phyloP scores from a whole-genome alignment of 1,140 invertebrate genomes.

The Parapsyche elsis region DNA sequence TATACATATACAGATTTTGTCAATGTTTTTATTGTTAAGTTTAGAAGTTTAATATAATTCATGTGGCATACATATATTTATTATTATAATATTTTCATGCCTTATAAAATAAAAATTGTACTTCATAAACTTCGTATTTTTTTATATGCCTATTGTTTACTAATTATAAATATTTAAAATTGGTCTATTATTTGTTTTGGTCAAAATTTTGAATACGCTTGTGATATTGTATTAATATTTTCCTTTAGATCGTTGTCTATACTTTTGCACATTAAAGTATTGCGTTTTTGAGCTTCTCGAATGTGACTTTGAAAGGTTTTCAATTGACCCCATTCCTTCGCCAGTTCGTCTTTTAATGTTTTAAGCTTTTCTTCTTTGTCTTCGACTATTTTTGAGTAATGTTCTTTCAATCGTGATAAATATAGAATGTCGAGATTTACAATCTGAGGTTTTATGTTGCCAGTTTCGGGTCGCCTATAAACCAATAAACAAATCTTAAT shows the following conservation, averaged over 20 bases:
- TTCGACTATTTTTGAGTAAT: conserved; percentile 61
- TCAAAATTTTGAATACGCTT: conserved; percentile 40
- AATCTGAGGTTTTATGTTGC: conserved; percentile 61
- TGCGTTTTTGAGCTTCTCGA: conserved; percentile 63
- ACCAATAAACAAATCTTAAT: background rate
- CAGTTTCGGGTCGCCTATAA: conserved; percentile 62
- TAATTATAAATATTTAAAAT: no score
- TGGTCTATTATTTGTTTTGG: background rate
- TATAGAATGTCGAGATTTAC: conserved; percentile 62
- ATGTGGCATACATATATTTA: no score
- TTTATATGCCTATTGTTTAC: no score
- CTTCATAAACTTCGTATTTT: no score
- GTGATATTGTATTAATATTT: conserved; percentile 54
- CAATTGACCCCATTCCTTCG: conserved; percentile 62
- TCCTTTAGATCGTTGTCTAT: conserved; percentile 59
- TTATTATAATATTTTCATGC: no score
- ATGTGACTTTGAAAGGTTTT: conserved; percentile 64
- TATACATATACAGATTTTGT: no score
- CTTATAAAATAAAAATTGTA: no score
- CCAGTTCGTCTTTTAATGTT: conserved; percentile 61
- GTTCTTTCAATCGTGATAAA: conserved; percentile 61
- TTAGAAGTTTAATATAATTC: no score
- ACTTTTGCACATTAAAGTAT: conserved; percentile 60
- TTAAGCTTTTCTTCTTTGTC: conserved; percentile 64
- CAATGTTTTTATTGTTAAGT: no score